Conservation (phyloP, 2,113 vertebrate species). For the Apteryx owenii region DNA sequence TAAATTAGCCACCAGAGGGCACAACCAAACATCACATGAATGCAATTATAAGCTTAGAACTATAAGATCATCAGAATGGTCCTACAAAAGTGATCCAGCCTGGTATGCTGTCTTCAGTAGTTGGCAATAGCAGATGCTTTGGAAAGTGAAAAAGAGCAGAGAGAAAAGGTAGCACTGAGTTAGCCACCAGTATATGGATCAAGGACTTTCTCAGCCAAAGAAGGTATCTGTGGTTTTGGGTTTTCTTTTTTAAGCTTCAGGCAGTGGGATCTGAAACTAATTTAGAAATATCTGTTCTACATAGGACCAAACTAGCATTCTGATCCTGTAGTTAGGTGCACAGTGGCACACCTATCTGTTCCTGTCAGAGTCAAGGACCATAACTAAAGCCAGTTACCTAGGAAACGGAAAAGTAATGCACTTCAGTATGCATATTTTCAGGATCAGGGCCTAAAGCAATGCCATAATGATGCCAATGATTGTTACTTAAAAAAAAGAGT, state of each 20-base stretch:
- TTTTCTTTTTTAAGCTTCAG: not conserved
- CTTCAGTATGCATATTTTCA: fast-evolving
- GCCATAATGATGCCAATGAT: not conserved
- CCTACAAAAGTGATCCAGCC: not conserved
- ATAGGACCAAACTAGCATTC: not conserved
- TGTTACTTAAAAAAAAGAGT: not conserved
- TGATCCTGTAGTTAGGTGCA: fast-evolving
- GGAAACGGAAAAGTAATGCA: not conserved
- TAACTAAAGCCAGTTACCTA: not conserved
- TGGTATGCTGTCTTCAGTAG: not conserved
- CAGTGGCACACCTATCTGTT: not conserved
- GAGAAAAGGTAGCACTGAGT: not conserved
- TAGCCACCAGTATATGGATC: not conserved
- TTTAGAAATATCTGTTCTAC: not conserved
- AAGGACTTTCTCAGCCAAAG: not conserved
- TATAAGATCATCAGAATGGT: not conserved
- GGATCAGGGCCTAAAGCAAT: not conserved
- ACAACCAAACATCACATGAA: not conserved
- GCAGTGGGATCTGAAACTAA: not conserved
- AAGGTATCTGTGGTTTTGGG: not conserved
- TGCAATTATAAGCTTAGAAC: fast-evolving
- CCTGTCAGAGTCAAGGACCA: not conserved
- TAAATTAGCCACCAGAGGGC: slow-evolving; percentile 61
- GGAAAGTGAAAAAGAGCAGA: not conserved
- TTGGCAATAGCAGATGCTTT: not conserved